Evolutionary conservation across 1,140 invertebrate genomes (phyloP), one percentile per base, ranked within the genome.

Genomic region (Brachionus sp.): DNA sequence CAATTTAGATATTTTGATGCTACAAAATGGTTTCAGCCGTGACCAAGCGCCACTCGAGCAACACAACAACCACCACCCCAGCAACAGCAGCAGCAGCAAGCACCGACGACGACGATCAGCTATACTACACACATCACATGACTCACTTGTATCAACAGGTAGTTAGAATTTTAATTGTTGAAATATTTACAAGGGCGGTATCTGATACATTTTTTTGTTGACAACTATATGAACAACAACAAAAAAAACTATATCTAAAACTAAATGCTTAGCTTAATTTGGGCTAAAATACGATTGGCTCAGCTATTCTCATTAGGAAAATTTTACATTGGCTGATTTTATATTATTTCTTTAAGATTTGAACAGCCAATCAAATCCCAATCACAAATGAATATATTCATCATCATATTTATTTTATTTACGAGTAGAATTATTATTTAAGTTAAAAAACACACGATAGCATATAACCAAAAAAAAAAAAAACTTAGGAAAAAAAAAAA

Each of bases 81-180:
- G 7, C 62, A 16, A 29, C 23, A 29, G 25, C 7, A 29, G 6
- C 62, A 9, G 12, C 62, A 9, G 12, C 62, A 9, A 66, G 23
- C 12, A 5, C 39, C 16, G 66, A 19, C 37, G 35, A 70, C 33
- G 33, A 70, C 33, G 66, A 70, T 70, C 66, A 70, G 66, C 37
- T 70, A 35, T 70, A 16, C 37, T 70, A 70, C 35, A 13, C 66
- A 16, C 66, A 70, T 37, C 66, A 70, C 37, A 70, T 70, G 66
- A 70, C 13, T 39, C 66, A 70, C 35, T 39, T 70, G 35, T 70
- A 70, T 70, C 66, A 70, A 70, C 66, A 70, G 35, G 66, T 70
- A 70, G 35, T 16, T 70, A 37, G 9, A 70, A 70, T 37, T 37
- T 70, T 70, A 37, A 37, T 70, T 70, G 29, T 19, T 70, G 12